Base-by-base conservation (phyloP, 2,888 invertebrate species). In the Archaeoteleia sp. region DNA sequence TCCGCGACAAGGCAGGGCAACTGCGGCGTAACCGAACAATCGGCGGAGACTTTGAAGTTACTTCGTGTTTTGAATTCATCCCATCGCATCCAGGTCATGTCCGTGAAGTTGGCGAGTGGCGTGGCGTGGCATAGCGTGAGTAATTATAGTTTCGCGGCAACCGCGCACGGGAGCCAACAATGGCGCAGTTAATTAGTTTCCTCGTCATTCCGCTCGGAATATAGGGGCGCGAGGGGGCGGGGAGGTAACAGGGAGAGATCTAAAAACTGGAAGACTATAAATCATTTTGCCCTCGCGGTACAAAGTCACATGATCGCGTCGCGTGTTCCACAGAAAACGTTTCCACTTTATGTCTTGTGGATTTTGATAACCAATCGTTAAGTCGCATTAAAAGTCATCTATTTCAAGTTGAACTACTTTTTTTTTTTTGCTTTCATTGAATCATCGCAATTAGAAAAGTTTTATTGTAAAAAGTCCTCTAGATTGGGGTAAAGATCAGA, bases 161-260 rank as follows among this genome's bases (percentile, higher is more conserved):
- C 71, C 60, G 71, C 58, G 58, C 46, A 49, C 51, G 70, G 39
- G 55, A 70, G 74, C 75, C 78, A 81, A 82, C 80, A 82, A 79
- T 80, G 75, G 76, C 74, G 53, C 73, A 78, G 79, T 82, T 83
- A 82, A 83, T 83, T 83, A 83, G 82, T 77, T 77, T 70, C 73
- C 74, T 73, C 80, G 81, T 83, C 80, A 79, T 83, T 80, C 73
- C 72, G 62, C 30, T 13, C 15, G 40, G 39, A 17, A 51, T 20
- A 20, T 20, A 2, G 20, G 5, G 3, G 20, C 5, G 20, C 20
- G 20, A 20, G 3, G 20, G 2, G 20, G 20, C 32, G 48, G n/a
- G 13, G 53, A 15, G 39, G 20, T 34, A 35, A 46, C 30, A 66
- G 58, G 70, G 73, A 76, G 78, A 78, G 72, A 71, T 71, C 71